phyloP scores from a whole-genome alignment of 2,113 vertebrate species.

The Crocuta crocuta region DNA sequence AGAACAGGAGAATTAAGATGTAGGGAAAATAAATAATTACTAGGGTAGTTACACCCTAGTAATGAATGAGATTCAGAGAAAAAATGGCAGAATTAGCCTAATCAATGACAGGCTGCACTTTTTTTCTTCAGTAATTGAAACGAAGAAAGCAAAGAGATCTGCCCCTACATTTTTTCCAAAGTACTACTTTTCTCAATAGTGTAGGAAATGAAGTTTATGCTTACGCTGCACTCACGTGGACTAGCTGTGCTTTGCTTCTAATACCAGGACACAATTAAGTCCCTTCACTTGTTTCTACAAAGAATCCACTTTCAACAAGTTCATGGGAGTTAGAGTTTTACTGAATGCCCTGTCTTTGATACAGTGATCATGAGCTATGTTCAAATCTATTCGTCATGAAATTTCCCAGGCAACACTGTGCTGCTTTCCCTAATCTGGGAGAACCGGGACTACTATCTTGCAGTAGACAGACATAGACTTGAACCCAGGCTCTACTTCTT shows the following conservation, averaged over 20 bases:
- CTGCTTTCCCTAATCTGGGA: neutral
- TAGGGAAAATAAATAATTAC: neutral
- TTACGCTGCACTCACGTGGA: neutral
- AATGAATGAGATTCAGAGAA: neutral
- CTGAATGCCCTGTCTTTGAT: neutral
- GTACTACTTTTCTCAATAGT: neutral
- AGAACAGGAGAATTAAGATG: neutral
- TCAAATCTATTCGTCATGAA: neutral
- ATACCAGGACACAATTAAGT: neutral
- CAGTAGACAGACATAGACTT: neutral
- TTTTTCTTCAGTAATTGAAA: neutral
- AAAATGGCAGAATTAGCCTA: neutral
- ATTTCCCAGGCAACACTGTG: neutral
- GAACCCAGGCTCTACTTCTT: neutral
- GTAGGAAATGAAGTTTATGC: neutral
- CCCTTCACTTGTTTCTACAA: neutral
- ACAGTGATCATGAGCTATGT: neutral
- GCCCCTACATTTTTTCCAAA: neutral
- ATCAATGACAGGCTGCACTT: neutral
- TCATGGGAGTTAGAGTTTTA: neutral
- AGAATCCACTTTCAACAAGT: neutral
- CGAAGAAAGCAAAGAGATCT: neutral
- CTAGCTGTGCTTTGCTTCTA: neutral
- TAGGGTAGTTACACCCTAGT: neutral
- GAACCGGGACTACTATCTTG: neutral